These are phyloP conservation scores for Dastarcus helophoroides DNA, from an alignment of 2,888 invertebrate species.

Conservation along the genomic window DNA sequence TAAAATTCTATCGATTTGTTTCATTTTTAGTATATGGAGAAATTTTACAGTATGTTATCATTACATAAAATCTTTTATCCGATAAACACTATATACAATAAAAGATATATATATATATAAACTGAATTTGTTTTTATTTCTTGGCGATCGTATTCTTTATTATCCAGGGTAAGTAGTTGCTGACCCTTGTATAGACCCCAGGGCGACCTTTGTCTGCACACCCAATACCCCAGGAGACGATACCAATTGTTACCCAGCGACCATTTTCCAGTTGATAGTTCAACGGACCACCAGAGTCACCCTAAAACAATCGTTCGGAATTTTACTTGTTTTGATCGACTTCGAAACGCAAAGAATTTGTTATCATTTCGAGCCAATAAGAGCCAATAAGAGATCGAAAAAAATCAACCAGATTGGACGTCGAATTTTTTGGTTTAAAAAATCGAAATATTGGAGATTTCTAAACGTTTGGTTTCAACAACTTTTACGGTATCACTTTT, in stretches of 20 bases:
- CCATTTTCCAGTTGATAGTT: constrained; percentile 61
- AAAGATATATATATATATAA: constrained; percentile 7
- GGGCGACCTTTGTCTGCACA: constrained; percentile 68
- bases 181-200: constrained; percentile 69
- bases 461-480: too few species aligned
- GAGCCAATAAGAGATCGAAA: too few species aligned
- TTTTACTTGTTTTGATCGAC: too few species aligned
- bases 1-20: too few species aligned
- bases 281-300: constrained; percentile 77
- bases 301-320: constrained; percentile 38
- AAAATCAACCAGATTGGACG: too few species aligned
- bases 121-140: constrained; percentile 18
- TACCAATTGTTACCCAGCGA: constrained; percentile 66
- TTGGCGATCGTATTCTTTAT: constrained; percentile 33
- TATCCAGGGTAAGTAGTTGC: constrained; percentile 61
- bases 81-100: constrained; percentile 8
- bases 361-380: too few species aligned
- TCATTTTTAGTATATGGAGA: too few species aligned
- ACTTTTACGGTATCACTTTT: too few species aligned
- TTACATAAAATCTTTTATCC: constrained; percentile 7
- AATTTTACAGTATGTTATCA: constrained; percentile 9
- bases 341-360: too few species aligned
- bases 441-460: too few species aligned
- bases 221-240: constrained; percentile 77
- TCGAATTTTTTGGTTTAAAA: too few species aligned